Base-by-base conservation (phyloP, 2,113 vertebrate species). In the Scophthalmus maximus region DNA sequence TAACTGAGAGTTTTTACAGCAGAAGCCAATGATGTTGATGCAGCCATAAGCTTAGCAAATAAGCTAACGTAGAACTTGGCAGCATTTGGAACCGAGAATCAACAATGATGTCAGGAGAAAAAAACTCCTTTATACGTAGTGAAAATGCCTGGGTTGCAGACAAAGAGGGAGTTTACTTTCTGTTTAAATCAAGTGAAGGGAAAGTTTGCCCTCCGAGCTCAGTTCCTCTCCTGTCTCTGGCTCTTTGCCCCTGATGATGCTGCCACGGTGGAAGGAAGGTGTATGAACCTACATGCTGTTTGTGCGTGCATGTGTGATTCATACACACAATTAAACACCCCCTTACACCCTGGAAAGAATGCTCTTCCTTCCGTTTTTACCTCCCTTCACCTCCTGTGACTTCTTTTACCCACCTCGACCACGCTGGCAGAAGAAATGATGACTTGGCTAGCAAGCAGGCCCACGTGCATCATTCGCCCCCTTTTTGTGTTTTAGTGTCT, bases 211-310 rank as follows among this genome's bases (percentile, higher is more conserved):
- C 62, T 29, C 8, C 25, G 34, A 68, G 12, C 57, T 78, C 29
- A 77, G 56, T 76, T 66, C 53, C 61, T 74, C 44, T 62, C 44
- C 67, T 71, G 60, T 87, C 63, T 65, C 59, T 88, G 88, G 81
- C 70, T 29, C 22, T 57, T 17, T 55, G 78, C 81, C 79, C 77
- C 59, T 44, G 49, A 36, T 63, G 81, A 76, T 68, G 83, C 76
- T 82, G 87, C 84, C 69, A 57, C 50, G 14, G 64, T 49, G 53
- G 56, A 72, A 70, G 15, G 26, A 40, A 36, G 26, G 64, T 51
- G 78, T 61, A 26, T 55, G 25, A 56, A 51, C 79, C 62, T 44
- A 67, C 73, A 44, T 57, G 32, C 47, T 57, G 20, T 47, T 22
- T 56, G 51, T 30, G 78, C 80, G 84, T n/a, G n/a, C n/a, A n/a